Percentiles rank a stretch among this genome's conserved stretches.
Evolutionary conservation across 2,113 vertebrate species (phyloP).

Genomic region (Coryphaenoides rupestris): DNA sequence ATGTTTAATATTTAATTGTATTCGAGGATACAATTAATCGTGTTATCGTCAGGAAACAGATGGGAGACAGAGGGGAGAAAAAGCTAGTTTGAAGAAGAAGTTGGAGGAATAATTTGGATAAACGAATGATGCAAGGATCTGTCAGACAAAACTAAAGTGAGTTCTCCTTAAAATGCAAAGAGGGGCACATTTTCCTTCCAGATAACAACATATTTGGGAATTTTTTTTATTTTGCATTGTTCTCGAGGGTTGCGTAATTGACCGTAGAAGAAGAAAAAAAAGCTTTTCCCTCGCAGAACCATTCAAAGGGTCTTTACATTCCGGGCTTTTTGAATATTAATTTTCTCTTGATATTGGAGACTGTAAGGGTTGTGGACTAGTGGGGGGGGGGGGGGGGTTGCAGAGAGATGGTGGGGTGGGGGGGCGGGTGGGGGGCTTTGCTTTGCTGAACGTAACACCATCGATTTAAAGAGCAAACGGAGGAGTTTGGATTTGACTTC

Average conservation of each 20-base stretch:
- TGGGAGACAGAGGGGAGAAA: too few relatives aligned
- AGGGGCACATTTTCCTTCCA: slow-evolving; percentile 9
- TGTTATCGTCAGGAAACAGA: not conserved
- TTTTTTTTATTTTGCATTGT: slow-evolving; percentile 21
- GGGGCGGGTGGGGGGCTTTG: too few relatives aligned
- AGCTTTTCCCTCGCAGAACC: slow-evolving; percentile 22
- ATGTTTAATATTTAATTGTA: too few relatives aligned
- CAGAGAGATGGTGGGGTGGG: too few relatives aligned
- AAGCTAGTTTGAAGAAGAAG: not conserved
- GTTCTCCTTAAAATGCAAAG: slow-evolving; percentile 2
- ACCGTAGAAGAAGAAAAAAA: slow-evolving; percentile 12
- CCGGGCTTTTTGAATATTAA: slow-evolving; percentile 44
- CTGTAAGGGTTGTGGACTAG: slow-evolving; percentile 3
- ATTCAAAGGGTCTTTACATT: slow-evolving; percentile 29
- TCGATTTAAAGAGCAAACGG: too few relatives aligned
- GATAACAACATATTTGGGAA: slow-evolving; percentile 4
- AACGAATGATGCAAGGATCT: slow-evolving; percentile 1
- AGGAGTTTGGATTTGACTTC: too few relatives aligned
- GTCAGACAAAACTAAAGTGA: slow-evolving; percentile 1
- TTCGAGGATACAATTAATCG: not conserved
- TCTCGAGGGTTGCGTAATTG: slow-evolving; percentile 16
- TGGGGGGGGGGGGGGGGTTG: slow-evolving; percentile 42
- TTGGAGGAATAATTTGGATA: not conserved
- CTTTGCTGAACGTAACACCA: too few relatives aligned
- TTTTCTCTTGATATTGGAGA: slow-evolving; percentile 45